A percentile compares a stretch with the other conserved stretches of the same genome.
Evolutionary conservation across 2,888 invertebrate genomes (phyloP).

Genomic region (Agrilus biguttatus): DNA sequence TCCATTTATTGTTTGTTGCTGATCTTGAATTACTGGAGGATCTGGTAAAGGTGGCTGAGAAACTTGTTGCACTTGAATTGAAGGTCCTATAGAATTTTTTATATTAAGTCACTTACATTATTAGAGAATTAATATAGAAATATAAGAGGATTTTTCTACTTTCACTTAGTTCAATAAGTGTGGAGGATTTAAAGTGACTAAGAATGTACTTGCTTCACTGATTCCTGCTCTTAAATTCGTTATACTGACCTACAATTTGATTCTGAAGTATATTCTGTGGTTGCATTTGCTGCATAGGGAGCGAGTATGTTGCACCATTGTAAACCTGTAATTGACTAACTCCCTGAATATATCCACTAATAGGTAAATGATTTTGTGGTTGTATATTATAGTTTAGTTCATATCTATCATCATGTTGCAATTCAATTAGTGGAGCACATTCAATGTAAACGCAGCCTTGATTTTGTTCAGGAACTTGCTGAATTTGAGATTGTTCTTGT

Average conservation of each 20-base stretch:
- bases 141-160: no score
- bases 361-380: conserved; percentile 20
- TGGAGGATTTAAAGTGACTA: no score
- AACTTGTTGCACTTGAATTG: conserved; percentile 7
- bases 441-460: conserved; percentile 24
- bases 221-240: neutral
- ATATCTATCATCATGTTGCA: conserved; percentile 19
- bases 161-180: no score
- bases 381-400: conserved; percentile 24
- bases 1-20: conserved; percentile 1
- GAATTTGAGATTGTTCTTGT: conserved; percentile 4
- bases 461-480: conserved; percentile 13
- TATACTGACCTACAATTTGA: conserved; percentile 11
- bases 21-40: conserved; percentile 10
- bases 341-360: conserved; percentile 21
- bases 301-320: conserved; percentile 20
- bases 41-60: conserved; percentile 7
- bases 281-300: conserved; percentile 23
- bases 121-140: no score
- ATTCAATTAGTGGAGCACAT: conserved; percentile 21
- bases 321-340: conserved; percentile 24
- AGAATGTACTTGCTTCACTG: no score
- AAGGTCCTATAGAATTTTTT: neutral
- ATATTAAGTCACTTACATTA: no score
- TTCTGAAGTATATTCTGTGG: conserved; percentile 16